Base-by-base conservation (phyloP, 2,797 vertebrate genomes). In the Lutjanus argentimaculatus region DNA sequence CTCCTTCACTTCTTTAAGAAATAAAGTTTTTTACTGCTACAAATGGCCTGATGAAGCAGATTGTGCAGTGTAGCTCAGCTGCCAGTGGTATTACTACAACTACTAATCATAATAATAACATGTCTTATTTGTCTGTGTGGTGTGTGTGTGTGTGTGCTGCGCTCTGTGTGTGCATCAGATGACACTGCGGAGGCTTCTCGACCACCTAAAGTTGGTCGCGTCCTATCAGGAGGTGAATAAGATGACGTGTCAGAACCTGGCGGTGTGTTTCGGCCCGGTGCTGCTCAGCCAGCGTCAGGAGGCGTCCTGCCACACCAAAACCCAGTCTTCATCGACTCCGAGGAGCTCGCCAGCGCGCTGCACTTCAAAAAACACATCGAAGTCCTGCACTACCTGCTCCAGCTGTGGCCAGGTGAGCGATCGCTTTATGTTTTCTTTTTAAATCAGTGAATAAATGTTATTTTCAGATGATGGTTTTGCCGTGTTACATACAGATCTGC, bases 351-450 rank as follows among this genome's bases (percentile, higher is more conserved):
- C 58, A 99, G 96, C 84, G 98, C 98, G 10, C 94, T 99, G 91
- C 97, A 99, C 93, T 99, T 99, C 96, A 99, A 99, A 89, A 99
- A 99, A 83, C 98, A 99, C 93, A 99, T 99, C n/a, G 98, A 99
- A 82, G 98, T 99, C 81, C 96, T 99, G 83, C 98, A 99, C 93
- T 99, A 99, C 85, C 95, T 99, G 84, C 97, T 99, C 63, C 98
- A 99, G 79, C 96, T 99, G 22, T 99, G 98, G 98, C 98, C 98
- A 96, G 98, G 98, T 99, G 95, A 88, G 13, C 0, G 1, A 14
- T 46, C 6, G 7, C 17, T 17, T 14, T 7, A 1, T 58, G 2
- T 8, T 1, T 73, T 16, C 8, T 2, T 13, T 40, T 13, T 11
- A 10, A 42, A 30, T 30, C 2, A 14, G 10, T 15, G n/a, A 55